Conservation (phyloP, 2,888 invertebrate genomes). For the Vesta saturnalis region DNA sequence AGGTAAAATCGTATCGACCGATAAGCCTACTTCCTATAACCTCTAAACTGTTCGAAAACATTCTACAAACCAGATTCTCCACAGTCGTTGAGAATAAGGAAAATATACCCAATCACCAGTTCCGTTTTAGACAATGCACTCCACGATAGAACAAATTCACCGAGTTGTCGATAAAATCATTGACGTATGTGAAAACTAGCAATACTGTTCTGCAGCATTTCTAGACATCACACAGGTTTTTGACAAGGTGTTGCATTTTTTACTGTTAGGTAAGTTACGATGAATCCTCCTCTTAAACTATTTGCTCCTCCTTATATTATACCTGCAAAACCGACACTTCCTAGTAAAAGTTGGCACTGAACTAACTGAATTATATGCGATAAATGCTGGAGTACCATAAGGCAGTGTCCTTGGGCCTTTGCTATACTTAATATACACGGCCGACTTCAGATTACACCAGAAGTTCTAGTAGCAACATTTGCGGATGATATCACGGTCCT, state of each 20-base stretch:
- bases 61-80: neutral
- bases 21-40: neutral
- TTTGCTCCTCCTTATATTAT: neutral
- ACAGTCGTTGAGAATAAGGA: neutral
- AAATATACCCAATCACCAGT: neutral
- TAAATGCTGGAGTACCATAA: no score
- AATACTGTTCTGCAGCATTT: neutral
- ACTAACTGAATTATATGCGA: conserved; percentile 6
- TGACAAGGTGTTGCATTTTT: no score
- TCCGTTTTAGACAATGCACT: neutral
- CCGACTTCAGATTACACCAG: no score
- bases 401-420: no score
- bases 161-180: neutral
- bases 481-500: no score
- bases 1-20: neutral
- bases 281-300: neutral
- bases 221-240: neutral
- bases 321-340: no score
- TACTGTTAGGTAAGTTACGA: neutral
- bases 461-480: no score
- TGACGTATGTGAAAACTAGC: neutral
- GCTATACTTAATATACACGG: no score
- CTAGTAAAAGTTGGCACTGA: neutral
- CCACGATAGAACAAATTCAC: neutral
- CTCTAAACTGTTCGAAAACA: neutral